Percentiles rank a stretch among this genome's conserved stretches.
These are phyloP conservation scores for Neelides sp. DNA, from an alignment of 1,140 invertebrate genomes.

Conservation along the genomic window DNA sequence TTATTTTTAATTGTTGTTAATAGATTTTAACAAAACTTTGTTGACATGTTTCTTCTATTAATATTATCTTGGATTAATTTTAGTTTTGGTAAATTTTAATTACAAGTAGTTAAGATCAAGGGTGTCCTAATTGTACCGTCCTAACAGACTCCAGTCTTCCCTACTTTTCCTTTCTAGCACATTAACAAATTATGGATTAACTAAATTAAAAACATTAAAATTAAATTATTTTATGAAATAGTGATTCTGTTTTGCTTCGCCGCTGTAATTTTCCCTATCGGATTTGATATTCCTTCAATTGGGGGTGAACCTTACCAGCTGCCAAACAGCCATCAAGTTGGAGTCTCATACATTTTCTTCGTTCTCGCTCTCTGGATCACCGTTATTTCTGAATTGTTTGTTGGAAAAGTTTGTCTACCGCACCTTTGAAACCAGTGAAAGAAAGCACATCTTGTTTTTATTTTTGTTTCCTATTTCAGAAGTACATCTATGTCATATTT, in stretches of 20 bases:
- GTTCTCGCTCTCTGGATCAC: conserved; percentile 90
- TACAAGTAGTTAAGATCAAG: too few relatives aligned
- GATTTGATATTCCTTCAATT: conserved; percentile 88
- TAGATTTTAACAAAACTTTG: too few relatives aligned
- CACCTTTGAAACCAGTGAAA: conserved; percentile 84
- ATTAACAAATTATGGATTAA: too few relatives aligned
- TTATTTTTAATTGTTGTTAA: too few relatives aligned
- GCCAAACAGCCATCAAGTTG: conserved; percentile 79
- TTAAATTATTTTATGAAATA: too few relatives aligned
- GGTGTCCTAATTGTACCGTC: too few relatives aligned
- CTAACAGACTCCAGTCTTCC: too few relatives aligned
- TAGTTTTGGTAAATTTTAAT: too few relatives aligned
- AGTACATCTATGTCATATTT: neutral
- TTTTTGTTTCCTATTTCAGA: neutral
- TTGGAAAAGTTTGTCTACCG: conserved; percentile 91
- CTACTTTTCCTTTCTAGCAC: too few relatives aligned
- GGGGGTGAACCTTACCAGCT: conserved; percentile 89
- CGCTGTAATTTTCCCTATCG: conserved; percentile 90
- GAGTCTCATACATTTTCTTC: conserved; percentile 89
- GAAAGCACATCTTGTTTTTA: neutral
- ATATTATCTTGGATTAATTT: too few relatives aligned
- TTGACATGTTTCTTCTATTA: too few relatives aligned
- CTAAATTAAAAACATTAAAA: too few relatives aligned
- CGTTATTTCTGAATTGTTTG: conserved; percentile 89
- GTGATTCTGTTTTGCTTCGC: conserved; percentile 92